These are phyloP conservation scores for Leucoptera coffeella DNA, from an alignment of 2,888 invertebrate species.

Conservation along the genomic window DNA sequence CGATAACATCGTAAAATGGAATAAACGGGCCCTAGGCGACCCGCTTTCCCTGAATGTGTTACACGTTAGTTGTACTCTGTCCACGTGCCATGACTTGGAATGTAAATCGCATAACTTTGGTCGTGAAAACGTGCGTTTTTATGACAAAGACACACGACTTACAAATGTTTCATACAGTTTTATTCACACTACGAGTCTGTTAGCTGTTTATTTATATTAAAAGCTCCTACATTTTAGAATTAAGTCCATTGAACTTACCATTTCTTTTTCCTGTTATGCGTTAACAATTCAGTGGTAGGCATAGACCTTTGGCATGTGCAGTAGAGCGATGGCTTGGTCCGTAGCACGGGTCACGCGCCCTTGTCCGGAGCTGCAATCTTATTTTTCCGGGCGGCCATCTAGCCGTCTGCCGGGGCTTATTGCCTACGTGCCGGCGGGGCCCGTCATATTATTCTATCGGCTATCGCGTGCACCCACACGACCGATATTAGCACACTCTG, in stretches of 20 bases:
- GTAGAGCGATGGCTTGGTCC: too few relatives aligned
- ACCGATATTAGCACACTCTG: slow-evolving; percentile 39
- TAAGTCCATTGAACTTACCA: too few relatives aligned
- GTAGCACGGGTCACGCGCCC: slow-evolving; percentile 2
- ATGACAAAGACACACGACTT: too few relatives aligned
- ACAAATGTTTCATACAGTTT: too few relatives aligned
- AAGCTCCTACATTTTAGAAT: too few relatives aligned
- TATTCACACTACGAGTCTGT: too few relatives aligned
- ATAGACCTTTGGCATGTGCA: too few relatives aligned
- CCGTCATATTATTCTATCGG: slow-evolving; percentile 29
- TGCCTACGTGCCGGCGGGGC: slow-evolving; percentile 46
- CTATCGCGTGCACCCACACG: slow-evolving; percentile 40
- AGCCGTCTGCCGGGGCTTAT: slow-evolving; percentile 44
- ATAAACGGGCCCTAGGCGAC: slow-evolving; percentile 30
- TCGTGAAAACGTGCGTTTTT: not conserved
- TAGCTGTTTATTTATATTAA: too few relatives aligned
- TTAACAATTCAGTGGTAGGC: too few relatives aligned
- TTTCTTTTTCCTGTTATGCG: too few relatives aligned
- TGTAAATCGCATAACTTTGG: slow-evolving; percentile 13
- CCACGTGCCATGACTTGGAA: slow-evolving; percentile 12
- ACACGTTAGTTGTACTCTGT: slow-evolving; percentile 21
- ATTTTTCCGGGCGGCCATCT: slow-evolving; percentile 37
- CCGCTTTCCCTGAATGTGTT: slow-evolving; percentile 38
- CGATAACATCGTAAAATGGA: slow-evolving; percentile 54
- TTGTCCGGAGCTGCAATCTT: slow-evolving; percentile 29